Evolutionary conservation across 92 coral and sea anemone species (phyloP).

Genomic region (Pocillopora grandis): DNA sequence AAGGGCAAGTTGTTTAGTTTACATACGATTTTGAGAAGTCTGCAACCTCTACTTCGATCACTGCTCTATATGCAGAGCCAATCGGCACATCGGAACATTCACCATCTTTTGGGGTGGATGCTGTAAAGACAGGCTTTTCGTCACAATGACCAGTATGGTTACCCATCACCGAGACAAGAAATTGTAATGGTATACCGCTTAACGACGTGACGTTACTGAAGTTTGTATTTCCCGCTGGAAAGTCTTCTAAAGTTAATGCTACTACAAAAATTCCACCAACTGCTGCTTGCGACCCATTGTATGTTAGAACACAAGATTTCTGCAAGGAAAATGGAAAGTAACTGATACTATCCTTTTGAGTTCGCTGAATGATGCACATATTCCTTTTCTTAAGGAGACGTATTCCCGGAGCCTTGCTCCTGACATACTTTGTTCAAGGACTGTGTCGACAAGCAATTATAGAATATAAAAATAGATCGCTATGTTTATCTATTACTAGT

Average conservation of each 20-base stretch:
- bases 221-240: constrained; percentile 24
- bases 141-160: constrained; percentile 13
- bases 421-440: no score
- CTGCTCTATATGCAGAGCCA: constrained; percentile 31
- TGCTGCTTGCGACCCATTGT: background rate
- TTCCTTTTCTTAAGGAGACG: no score
- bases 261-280: constrained; percentile 49
- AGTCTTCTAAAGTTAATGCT: constrained; percentile 53
- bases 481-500: no score
- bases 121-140: constrained; percentile 36
- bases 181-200: constrained; percentile 46
- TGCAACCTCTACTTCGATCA: constrained; percentile 23
- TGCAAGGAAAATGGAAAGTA: background rate
- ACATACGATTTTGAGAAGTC: constrained; percentile 39
- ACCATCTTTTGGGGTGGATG: constrained; percentile 31
- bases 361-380: no score
- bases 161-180: constrained; percentile 23
- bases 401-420: no score
- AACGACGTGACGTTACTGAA: constrained; percentile 36
- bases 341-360: no score
- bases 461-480: no score
- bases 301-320: constrained; percentile 12
- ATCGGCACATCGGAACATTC: constrained; percentile 33
- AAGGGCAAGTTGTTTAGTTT: background rate
- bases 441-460: no score